Percentiles rank a stretch among this genome's conserved stretches.
phyloP scores from a whole-genome alignment of 2,888 invertebrate species.

The Noctua pronuba region DNA sequence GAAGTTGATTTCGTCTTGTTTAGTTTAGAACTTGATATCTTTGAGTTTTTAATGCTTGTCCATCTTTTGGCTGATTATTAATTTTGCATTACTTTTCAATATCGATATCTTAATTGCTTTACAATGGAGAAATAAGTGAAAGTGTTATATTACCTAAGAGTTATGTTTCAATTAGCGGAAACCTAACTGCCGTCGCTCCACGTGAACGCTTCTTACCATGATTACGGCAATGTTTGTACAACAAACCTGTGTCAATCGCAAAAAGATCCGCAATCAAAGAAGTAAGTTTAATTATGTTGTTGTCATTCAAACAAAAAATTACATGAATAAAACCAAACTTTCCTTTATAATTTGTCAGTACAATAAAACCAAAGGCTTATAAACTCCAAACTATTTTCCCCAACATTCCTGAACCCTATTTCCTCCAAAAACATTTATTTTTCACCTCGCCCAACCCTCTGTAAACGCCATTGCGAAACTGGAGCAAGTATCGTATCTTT shows the following conservation, averaged over 20 bases:
- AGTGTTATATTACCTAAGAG: slow-evolving; percentile 27
- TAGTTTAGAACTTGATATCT: slow-evolving; percentile 60
- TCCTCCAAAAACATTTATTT: slow-evolving; percentile 45
- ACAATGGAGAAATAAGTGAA: slow-evolving; percentile 18
- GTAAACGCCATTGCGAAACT: slow-evolving; percentile 58
- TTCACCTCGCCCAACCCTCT: slow-evolving; percentile 38
- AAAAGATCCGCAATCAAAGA: background rate
- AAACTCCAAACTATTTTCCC: slow-evolving; percentile 18
- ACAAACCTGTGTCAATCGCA: background rate
- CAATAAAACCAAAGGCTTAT: slow-evolving; percentile 10
- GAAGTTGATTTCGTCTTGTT: slow-evolving; percentile 65
- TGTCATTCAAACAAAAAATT: background rate
- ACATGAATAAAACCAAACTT: too few relatives aligned
- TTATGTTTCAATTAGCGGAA: background rate
- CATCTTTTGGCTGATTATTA: slow-evolving; percentile 45
- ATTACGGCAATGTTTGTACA: background rate
- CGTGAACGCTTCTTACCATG: background rate
- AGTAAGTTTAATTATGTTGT: too few relatives aligned
- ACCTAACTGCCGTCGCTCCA: too few relatives aligned
- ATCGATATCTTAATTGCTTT: slow-evolving; percentile 37
- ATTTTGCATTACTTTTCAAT: slow-evolving; percentile 48
- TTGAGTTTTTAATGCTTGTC: slow-evolving; percentile 55
- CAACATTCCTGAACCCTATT: slow-evolving; percentile 27
- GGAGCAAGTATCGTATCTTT: slow-evolving; percentile 61
- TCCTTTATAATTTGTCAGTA: background rate